A percentile compares a stretch with the other conserved stretches of the same genome.
These are phyloP conservation scores for Dendrolimus punctatus DNA, from an alignment of 1,140 invertebrate species.

Conservation along the genomic window DNA sequence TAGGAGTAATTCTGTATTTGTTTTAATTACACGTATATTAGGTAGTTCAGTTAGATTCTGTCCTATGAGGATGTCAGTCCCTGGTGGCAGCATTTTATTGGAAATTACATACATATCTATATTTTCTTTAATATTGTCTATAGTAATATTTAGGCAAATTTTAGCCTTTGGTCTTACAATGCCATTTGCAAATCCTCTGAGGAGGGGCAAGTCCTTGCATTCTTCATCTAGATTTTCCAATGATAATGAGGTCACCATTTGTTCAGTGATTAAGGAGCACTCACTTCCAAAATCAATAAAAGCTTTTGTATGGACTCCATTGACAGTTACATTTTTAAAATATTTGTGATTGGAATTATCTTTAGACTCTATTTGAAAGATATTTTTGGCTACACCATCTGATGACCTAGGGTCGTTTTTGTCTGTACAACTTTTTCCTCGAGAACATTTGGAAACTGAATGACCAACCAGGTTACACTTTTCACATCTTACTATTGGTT, in stretches of 20 bases:
- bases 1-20: slow-evolving; percentile 14
- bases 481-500: too few relatives aligned
- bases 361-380: too few relatives aligned
- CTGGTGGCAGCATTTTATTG: slow-evolving; percentile 22
- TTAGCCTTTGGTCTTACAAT: slow-evolving; percentile 12
- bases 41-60: slow-evolving; percentile 32
- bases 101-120: slow-evolving; percentile 24
- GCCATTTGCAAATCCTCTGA: slow-evolving; percentile 20
- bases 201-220: slow-evolving; percentile 13
- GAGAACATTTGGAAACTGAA: too few relatives aligned
- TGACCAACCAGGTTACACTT: too few relatives aligned
- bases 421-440: too few relatives aligned
- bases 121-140: slow-evolving; percentile 21
- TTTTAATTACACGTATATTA: slow-evolving; percentile 25
- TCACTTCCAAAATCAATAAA: slow-evolving; percentile 3
- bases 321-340: slow-evolving; percentile 12
- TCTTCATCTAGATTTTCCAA: slow-evolving; percentile 7
- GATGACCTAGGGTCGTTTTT: too few relatives aligned
- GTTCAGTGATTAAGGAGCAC: slow-evolving; percentile 14
- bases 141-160: too few relatives aligned
- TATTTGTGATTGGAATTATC: slow-evolving; percentile 14
- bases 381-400: too few relatives aligned
- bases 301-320: slow-evolving; percentile 8
- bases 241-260: too few relatives aligned
- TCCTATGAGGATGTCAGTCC: slow-evolving; percentile 22